Evolutionary conservation across 2,888 invertebrate species (phyloP).

Genomic region (Agrypnus murinus): DNA sequence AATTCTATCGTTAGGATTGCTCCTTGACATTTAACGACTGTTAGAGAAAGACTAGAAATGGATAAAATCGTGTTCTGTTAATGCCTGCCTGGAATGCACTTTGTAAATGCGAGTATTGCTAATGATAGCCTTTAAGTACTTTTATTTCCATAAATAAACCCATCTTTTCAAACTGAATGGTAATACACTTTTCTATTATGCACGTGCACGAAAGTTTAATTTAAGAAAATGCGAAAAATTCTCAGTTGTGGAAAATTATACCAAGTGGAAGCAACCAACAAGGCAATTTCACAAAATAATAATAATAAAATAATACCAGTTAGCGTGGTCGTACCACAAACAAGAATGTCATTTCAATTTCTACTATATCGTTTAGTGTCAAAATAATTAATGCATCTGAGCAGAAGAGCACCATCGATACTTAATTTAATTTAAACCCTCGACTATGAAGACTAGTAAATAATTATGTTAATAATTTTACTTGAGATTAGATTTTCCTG

Average conservation of each 20-base stretch:
- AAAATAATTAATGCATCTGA: slow-evolving; percentile 22
- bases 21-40: slow-evolving; percentile 65
- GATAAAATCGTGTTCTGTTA: slow-evolving; percentile 53
- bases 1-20: slow-evolving; percentile 61
- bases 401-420: not conserved
- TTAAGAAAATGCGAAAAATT: too few species aligned
- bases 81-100: slow-evolving; percentile 33
- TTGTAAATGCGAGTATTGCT: slow-evolving; percentile 33
- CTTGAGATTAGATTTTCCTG: slow-evolving; percentile 1
- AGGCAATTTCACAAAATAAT: too few species aligned
- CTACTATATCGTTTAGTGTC: slow-evolving; percentile 3
- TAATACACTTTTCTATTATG: slow-evolving; percentile 10
- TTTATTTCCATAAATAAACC: slow-evolving; percentile 29
- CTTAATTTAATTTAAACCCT: slow-evolving; percentile 13
- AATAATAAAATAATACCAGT: not conserved
- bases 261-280: too few species aligned
- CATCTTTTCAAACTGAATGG: slow-evolving; percentile 3
- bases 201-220: too few species aligned
- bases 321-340: slow-evolving; percentile 4
- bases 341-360: slow-evolving; percentile 14
- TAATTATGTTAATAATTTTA: slow-evolving; percentile 12
- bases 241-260: too few species aligned
- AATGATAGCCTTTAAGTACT: slow-evolving; percentile 23
- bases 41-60: slow-evolving; percentile 60
- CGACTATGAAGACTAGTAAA: not conserved